Conservation (phyloP, 2,888 invertebrate genomes). For the Sepiola atlantica region DNA sequence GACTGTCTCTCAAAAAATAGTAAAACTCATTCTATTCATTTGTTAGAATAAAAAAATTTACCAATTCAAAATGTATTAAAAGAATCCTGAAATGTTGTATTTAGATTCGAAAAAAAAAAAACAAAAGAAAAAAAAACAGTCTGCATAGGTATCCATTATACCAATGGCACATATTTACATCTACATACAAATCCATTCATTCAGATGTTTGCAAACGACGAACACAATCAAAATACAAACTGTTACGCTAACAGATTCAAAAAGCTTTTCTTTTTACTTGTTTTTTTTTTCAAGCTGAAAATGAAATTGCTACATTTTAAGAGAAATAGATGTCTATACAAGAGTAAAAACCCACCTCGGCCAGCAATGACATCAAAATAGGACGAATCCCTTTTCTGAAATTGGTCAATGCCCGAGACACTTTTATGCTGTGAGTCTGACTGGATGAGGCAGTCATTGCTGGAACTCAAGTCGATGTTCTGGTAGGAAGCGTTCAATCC, state of each 20-base stretch:
- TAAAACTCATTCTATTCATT: background rate
- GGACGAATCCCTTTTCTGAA: slow-evolving; percentile 52
- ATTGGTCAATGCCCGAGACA: background rate
- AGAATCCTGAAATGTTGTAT: background rate
- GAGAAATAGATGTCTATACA: background rate
- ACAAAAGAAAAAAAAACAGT: no score
- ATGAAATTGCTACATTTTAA: background rate
- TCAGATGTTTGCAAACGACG: no score
- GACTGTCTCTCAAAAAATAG: background rate
- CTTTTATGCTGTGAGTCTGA: slow-evolving; percentile 42
- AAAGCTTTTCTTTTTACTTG: background rate
- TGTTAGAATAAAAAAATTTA: background rate
- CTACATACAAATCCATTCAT: no score
- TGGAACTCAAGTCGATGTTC: slow-evolving; percentile 56
- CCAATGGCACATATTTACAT: no score
- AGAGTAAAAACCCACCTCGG: slow-evolving; percentile 55
- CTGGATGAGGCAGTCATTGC: slow-evolving; percentile 49
- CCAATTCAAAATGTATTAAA: background rate
- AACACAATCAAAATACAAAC: no score
- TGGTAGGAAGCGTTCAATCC: slow-evolving; percentile 50
- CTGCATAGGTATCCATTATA: no score
- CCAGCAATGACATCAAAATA: slow-evolving; percentile 71
- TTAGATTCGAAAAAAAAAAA: no score
- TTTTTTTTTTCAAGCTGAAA: background rate
- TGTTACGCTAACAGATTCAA: background rate